phyloP scores from a whole-genome alignment of 2,888 invertebrate genomes.

The Peribatodes rhomboidaria region DNA sequence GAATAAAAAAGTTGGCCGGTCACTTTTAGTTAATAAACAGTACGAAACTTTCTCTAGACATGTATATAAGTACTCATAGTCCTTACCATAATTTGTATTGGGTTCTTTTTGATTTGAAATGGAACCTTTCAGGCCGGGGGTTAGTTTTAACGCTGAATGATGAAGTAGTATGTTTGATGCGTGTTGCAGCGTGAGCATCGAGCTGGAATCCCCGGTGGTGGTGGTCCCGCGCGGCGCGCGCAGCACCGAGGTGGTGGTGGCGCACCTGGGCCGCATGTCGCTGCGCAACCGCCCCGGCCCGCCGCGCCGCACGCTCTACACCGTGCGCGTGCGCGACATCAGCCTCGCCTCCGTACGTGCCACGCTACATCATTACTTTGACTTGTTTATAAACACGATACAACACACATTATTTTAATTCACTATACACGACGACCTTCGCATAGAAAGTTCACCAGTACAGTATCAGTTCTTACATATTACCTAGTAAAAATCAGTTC shows the following conservation, averaged over 20 bases:
- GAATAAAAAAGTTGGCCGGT: too few relatives aligned
- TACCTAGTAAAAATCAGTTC: too few relatives aligned
- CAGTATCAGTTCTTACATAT: too few relatives aligned
- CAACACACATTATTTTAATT: too few relatives aligned
- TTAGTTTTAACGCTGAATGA: not conserved
- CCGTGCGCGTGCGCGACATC: constrained; percentile 93
- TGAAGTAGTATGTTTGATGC: not conserved
- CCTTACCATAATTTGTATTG: too few relatives aligned
- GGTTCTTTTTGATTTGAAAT: not conserved
- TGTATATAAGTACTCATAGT: too few relatives aligned
- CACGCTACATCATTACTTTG: constrained; percentile 29
- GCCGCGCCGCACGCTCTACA: constrained; percentile 79
- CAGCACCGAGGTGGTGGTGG: constrained; percentile 94
- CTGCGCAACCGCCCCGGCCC: constrained; percentile 79
- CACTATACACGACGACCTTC: not conserved
- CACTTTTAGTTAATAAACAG: too few relatives aligned
- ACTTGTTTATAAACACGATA: too few relatives aligned
- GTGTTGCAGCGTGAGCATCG: constrained; percentile 89
- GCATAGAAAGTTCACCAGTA: too few relatives aligned
- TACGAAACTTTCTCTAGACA: too few relatives aligned
- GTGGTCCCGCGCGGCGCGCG: constrained; percentile 93
- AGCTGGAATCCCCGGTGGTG: constrained; percentile 96
- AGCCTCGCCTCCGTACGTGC: constrained; percentile 92
- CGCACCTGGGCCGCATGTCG: constrained; percentile 96
- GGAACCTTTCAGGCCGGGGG: not conserved